Conservation (phyloP, 2,797 vertebrate species). For the Diplodus sargus region DNA sequence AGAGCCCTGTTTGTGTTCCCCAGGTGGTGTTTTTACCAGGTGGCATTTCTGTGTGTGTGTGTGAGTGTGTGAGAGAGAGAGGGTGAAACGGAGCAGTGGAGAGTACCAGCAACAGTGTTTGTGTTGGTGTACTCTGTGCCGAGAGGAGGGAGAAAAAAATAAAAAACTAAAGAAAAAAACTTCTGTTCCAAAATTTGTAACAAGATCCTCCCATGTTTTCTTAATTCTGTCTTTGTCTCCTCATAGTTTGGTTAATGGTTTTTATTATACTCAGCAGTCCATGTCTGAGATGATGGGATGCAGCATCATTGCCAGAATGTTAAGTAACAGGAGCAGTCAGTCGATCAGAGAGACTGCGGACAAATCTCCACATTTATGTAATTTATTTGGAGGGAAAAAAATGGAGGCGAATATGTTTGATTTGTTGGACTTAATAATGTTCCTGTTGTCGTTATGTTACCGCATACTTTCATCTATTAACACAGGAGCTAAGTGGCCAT, state of each 20-base stretch:
- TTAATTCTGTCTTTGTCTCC: not conserved
- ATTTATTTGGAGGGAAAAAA: no score
- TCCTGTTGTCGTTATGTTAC: not conserved
- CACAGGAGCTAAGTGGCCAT: not conserved
- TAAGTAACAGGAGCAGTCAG: no score
- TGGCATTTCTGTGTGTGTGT: slow-evolving; percentile 5
- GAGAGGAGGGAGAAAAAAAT: not conserved
- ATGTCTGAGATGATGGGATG: not conserved
- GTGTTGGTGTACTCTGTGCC: not conserved
- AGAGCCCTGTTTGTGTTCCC: slow-evolving; percentile 45
- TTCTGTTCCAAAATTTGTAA: not conserved
- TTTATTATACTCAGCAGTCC: no score
- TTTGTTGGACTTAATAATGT: not conserved
- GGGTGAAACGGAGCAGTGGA: not conserved
- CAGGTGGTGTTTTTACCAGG: slow-evolving; percentile 44
- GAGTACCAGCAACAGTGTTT: slow-evolving; percentile 5
- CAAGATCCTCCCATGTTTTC: not conserved
- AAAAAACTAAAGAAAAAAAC: no score
- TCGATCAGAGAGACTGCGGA: not conserved
- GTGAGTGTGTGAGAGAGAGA: slow-evolving; percentile 3
- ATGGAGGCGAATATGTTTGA: not conserved
- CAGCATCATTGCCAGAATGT: no score
- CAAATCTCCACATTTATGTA: not conserved
- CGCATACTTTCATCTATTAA: not conserved
- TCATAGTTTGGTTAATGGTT: not conserved